phyloP scores from a whole-genome alignment of 1,140 invertebrate genomes.

The Drosophila fuyamai region DNA sequence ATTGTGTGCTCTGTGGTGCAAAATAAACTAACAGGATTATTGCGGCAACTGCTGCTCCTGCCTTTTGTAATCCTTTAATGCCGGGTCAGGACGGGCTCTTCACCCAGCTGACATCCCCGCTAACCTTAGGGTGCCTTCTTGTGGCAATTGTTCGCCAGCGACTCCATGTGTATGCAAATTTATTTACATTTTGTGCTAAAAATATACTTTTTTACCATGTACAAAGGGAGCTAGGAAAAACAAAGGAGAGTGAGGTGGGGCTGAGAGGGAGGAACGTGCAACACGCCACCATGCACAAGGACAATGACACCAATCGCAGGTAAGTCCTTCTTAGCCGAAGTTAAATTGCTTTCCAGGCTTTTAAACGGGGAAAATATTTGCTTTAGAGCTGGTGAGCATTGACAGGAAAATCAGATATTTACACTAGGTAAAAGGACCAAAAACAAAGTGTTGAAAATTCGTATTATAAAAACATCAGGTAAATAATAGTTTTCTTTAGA shows the following conservation, averaged over 20 bases:
- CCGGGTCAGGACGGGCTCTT: constrained; percentile 23
- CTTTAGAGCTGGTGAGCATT: constrained; percentile 12
- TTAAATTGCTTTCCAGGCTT: constrained; percentile 29
- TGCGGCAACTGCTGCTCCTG: constrained; percentile 52
- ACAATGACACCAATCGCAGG: constrained; percentile 72
- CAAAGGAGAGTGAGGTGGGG: constrained; percentile 51
- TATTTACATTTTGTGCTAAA: constrained; percentile 75
- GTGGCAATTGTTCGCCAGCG: constrained; percentile 39
- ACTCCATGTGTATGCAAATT: constrained; percentile 71
- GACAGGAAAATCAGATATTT: neutral
- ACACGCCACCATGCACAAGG: constrained; percentile 64
- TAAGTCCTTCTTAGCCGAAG: constrained; percentile 36
- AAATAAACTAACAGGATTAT: constrained; percentile 81
- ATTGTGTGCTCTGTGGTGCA: constrained; percentile 56
- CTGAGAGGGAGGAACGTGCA: constrained; percentile 39
- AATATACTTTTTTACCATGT: constrained; percentile 55
- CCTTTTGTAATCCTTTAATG: constrained; percentile 74
- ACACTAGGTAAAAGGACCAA: too few relatives aligned
- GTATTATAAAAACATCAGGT: too few relatives aligned
- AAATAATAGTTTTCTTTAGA: too few relatives aligned
- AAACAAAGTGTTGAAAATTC: too few relatives aligned
- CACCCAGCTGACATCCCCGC: constrained; percentile 6
- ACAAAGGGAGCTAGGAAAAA: constrained; percentile 35
- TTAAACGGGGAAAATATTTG: constrained; percentile 15
- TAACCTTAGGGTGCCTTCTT: constrained; percentile 9